Evolutionary conservation across 2,888 invertebrate species (phyloP).

Genomic region (Arenicola marina): DNA sequence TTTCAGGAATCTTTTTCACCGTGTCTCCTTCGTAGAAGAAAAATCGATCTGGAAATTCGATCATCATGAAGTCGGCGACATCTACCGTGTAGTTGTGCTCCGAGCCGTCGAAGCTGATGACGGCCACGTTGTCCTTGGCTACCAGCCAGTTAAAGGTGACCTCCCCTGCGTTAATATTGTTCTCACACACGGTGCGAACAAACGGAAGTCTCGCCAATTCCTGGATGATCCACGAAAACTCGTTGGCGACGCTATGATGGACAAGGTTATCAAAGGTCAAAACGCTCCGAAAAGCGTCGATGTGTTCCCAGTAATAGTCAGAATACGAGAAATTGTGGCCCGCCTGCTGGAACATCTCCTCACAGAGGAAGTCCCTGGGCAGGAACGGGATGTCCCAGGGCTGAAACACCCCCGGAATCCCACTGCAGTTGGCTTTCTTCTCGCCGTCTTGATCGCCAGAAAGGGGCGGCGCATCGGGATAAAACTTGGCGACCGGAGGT

Average conservation of each 20-base stretch:
- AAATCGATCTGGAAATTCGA: constrained; percentile 17
- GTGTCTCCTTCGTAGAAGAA: constrained; percentile 1
- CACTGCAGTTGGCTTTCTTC: no score
- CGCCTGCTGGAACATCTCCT: constrained; percentile 13
- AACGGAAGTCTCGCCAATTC: constrained; percentile 11
- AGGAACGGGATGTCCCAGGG: constrained; percentile 16
- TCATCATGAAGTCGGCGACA: constrained; percentile 9
- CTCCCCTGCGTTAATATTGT: constrained; percentile 18
- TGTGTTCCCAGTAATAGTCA: constrained; percentile 14
- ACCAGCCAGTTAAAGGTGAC: constrained; percentile 15
- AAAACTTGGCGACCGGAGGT: no score
- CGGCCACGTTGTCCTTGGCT: constrained; percentile 11
- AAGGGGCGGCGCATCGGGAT: no score
- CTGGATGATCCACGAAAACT: constrained; percentile 14
- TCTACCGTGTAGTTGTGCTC: constrained; percentile 13
- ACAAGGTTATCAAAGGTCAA: constrained; percentile 3
- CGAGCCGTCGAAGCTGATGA: constrained; percentile 16
- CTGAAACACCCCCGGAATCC: no score
- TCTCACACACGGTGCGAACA: constrained; percentile 18
- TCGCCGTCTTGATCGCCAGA: no score
- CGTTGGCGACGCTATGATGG: constrained; percentile 6
- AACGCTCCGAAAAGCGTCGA: constrained; percentile 14
- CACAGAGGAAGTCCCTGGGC: constrained; percentile 14
- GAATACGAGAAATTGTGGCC: constrained; percentile 16
- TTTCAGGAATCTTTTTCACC: background rate